These are phyloP conservation scores for Erebia epiphron DNA, from an alignment of 2,888 invertebrate species.

Conservation along the genomic window DNA sequence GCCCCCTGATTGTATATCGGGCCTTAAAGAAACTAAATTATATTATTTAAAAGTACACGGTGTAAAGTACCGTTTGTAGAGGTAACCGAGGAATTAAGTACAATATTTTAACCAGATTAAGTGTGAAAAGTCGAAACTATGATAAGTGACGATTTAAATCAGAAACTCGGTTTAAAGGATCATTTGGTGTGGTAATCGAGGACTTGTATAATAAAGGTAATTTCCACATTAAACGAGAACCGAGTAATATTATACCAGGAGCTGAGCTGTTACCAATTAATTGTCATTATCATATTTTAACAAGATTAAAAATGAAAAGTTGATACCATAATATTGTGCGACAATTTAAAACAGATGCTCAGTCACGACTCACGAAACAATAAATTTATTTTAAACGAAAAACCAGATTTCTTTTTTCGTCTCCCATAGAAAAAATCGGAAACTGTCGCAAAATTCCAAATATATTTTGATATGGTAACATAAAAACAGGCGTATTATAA, in stretches of 20 bases:
- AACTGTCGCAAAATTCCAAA: too few relatives aligned
- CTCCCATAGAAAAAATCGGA: too few relatives aligned
- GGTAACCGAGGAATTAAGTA: too few relatives aligned
- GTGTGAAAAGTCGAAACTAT: conserved; percentile 15
- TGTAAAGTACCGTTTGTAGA: too few relatives aligned
- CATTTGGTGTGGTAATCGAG: neutral
- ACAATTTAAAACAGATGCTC: conserved; percentile 28
- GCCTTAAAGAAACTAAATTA: too few relatives aligned
- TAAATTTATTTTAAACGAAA: too few relatives aligned
- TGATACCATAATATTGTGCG: conserved; percentile 24
- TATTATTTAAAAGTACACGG: too few relatives aligned
- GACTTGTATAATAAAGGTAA: neutral
- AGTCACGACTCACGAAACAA: conserved; percentile 10
- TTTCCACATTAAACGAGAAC: neutral
- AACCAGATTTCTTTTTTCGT: neutral
- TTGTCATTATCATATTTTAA: conserved; percentile 23
- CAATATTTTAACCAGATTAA: neutral
- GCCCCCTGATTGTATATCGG: too few relatives aligned
- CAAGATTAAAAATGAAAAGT: conserved; percentile 24
- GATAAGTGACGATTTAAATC: conserved; percentile 26
- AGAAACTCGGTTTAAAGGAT: neutral
- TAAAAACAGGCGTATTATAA: too few relatives aligned
- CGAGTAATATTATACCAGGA: neutral
- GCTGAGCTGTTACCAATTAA: neutral
- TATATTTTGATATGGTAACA: too few relatives aligned